A percentile compares a stretch with the other conserved stretches of the same genome.
Evolutionary conservation across 2,797 vertebrate genomes (phyloP).

Genomic region (Ctenosaura bakeri): DNA sequence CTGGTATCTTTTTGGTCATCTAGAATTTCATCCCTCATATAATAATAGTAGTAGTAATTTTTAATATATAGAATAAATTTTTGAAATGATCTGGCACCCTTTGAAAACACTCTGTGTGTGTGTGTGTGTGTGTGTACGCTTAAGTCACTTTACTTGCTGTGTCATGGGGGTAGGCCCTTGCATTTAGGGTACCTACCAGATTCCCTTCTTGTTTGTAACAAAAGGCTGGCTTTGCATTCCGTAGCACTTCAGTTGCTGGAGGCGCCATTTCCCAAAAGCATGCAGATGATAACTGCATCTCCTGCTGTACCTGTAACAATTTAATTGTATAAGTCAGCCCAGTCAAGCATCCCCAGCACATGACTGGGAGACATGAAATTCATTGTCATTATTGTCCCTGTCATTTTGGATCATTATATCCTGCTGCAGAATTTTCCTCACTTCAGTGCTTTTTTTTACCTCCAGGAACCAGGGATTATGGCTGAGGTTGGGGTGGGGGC

Average conservation of each 20-base stretch:
- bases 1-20: not conserved
- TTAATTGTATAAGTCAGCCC: constrained; percentile 98
- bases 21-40: constrained; percentile 21
- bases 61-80: constrained; percentile 50
- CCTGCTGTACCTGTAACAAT: constrained; percentile 96
- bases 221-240: constrained; percentile 62
- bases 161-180: constrained; percentile 45
- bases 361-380: constrained; percentile 99
- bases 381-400: constrained; percentile 99
- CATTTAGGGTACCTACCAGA: constrained; percentile 27
- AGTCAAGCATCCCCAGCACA: constrained; percentile 92
- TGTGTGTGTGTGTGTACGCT: not conserved
- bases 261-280: constrained; percentile 84
- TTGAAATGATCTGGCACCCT: constrained; percentile 13
- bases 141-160: not conserved
- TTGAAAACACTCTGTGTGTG: constrained; percentile 44
- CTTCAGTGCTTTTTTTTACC: constrained; percentile 94
- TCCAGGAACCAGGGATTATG: constrained; percentile 93
- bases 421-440: constrained; percentile 93
- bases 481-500: constrained; percentile 84
- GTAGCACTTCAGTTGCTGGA: constrained; percentile 69
- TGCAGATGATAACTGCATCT: constrained; percentile 83
- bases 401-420: constrained; percentile 99
- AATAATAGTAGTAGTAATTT: constrained; percentile 5
- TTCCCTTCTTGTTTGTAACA: constrained; percentile 62